Percentiles rank a stretch among this genome's conserved stretches.
Evolutionary conservation across 2,113 vertebrate species (phyloP).

Genomic region (Malurus cyaneus): DNA sequence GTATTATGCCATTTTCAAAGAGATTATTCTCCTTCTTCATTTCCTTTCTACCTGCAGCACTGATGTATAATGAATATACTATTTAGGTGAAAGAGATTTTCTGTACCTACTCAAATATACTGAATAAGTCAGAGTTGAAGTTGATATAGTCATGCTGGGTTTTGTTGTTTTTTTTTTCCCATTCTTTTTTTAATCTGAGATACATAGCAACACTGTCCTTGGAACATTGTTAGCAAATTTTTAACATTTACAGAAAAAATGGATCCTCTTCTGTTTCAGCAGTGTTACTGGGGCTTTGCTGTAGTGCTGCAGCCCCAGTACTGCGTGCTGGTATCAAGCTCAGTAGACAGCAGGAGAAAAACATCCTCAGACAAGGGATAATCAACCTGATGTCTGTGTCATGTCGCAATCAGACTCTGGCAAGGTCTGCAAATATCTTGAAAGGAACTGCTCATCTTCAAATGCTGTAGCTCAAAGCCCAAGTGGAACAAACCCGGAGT

Average conservation of each 20-base stretch:
- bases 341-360: constrained; percentile 40
- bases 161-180: neutral
- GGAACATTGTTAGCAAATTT: neutral
- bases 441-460: constrained; percentile 65
- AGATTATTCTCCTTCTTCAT: neutral
- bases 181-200: neutral
- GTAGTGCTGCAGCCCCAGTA: constrained; percentile 9
- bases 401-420: constrained; percentile 66
- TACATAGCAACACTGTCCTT: neutral
- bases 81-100: neutral
- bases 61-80: neutral
- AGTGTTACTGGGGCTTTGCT: neutral
- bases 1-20: neutral
- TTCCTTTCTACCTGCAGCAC: neutral
- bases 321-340: neutral
- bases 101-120: neutral
- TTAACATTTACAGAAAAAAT: neutral
- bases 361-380: constrained; percentile 59
- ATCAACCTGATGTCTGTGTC: constrained; percentile 63
- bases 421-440: constrained; percentile 74
- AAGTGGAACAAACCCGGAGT: constrained; percentile 40
- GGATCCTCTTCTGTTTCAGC: neutral
- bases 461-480: constrained; percentile 65
- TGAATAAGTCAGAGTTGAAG: neutral
- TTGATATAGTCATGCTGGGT: neutral